Conservation (phyloP, 2,113 vertebrate genomes). For the Microtus ochrogaster region DNA sequence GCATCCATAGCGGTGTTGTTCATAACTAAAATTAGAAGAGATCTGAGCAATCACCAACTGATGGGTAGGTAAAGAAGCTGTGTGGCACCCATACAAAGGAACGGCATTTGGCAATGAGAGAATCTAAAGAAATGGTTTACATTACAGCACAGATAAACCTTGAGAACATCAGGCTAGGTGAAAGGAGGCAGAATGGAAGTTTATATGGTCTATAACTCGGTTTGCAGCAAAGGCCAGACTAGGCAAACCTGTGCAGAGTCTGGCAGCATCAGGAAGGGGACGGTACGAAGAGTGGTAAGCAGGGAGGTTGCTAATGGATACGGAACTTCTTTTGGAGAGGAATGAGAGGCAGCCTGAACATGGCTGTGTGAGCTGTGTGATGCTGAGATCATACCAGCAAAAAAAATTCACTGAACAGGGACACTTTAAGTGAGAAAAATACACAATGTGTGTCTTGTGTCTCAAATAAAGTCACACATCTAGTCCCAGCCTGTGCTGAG, state of each 20-base stretch:
- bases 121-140: background rate
- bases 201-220: background rate
- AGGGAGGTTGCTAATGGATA: background rate
- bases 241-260: background rate
- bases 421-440: background rate
- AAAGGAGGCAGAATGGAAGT: background rate
- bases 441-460: background rate
- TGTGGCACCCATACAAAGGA: background rate
- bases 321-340: background rate
- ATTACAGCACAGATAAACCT: background rate
- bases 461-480: background rate
- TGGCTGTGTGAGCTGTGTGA: background rate
- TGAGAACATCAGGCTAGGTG: background rate
- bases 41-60: background rate
- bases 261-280: too few species aligned
- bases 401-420: background rate
- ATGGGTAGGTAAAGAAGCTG: background rate
- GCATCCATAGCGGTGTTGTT: background rate
- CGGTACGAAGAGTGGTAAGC: too few species aligned
- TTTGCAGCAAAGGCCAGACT: background rate
- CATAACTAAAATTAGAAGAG: background rate
- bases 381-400: background rate
- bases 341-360: too few species aligned
- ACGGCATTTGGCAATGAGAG: background rate
- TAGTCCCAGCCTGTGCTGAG: background rate